phyloP scores from a whole-genome alignment of 2,888 invertebrate genomes.

The Amphipyra tragopoginis region DNA sequence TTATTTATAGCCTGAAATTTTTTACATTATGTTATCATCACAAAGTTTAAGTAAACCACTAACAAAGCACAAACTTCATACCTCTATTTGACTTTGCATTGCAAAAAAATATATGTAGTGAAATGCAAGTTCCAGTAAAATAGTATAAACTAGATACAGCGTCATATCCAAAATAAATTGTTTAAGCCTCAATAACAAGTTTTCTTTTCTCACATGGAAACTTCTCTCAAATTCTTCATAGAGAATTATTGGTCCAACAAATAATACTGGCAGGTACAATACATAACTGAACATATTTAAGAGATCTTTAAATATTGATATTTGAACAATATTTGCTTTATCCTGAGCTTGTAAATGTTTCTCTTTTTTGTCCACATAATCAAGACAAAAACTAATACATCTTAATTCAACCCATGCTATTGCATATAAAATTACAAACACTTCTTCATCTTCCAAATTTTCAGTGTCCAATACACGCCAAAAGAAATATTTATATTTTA shows the following conservation, averaged over 20 bases:
- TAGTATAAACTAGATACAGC: conserved; percentile 92
- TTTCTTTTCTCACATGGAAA: conserved; percentile 69
- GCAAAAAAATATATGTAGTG: conserved; percentile 96
- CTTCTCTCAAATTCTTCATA: conserved; percentile 92
- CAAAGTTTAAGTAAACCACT: conserved; percentile 11
- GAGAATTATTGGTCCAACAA: conserved; percentile 95
- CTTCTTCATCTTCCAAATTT: conserved; percentile 84
- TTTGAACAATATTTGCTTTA: conserved; percentile 11
- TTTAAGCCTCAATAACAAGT: conserved; percentile 72
- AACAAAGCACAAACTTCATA: conserved; percentile 65
- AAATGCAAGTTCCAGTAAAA: conserved; percentile 92
- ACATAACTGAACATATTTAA: conserved; percentile 92
- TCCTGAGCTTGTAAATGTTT: conserved; percentile 50
- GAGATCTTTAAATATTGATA: conserved; percentile 62
- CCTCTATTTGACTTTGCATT: conserved; percentile 92
- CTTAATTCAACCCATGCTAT: conserved; percentile 93
- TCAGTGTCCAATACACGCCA: conserved; percentile 83
- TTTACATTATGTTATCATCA: conserved; percentile 10
- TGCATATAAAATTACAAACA: conserved; percentile 88
- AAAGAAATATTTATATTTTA: conserved; percentile 84
- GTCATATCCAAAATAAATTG: conserved; percentile 83
- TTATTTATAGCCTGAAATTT: conserved; percentile 88
- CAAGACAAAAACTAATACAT: conserved; percentile 94
- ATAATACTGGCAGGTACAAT: conserved; percentile 95
- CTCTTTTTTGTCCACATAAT: conserved; percentile 80